These are phyloP conservation scores for Pangasianodon gigas DNA, from an alignment of 2,113 vertebrate species.

Conservation along the genomic window DNA sequence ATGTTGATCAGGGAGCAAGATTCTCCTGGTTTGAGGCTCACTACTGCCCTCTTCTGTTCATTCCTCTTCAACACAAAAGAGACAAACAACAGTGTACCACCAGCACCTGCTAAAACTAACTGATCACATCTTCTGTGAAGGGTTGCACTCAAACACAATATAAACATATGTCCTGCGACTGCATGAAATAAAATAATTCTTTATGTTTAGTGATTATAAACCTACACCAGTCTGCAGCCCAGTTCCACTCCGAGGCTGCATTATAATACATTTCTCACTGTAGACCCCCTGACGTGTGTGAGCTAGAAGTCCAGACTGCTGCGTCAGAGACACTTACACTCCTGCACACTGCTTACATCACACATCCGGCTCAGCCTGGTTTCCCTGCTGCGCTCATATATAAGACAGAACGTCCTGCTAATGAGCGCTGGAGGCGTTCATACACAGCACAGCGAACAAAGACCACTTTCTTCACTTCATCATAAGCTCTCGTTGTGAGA, in stretches of 20 bases:
- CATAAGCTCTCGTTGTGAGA: slow-evolving; percentile 23
- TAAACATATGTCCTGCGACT: not conserved
- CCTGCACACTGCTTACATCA: not conserved
- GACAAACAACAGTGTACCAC: not conserved
- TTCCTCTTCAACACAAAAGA: not conserved
- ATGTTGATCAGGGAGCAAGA: not conserved
- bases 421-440: not conserved
- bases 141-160: not conserved
- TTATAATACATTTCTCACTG: not conserved
- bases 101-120: not conserved
- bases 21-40: not conserved
- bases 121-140: not conserved
- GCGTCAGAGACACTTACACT: not conserved
- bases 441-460: slow-evolving; percentile 7
- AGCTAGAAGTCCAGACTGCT: not conserved
- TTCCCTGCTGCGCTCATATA: not conserved
- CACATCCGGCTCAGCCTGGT: not conserved
- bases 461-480: slow-evolving; percentile 17
- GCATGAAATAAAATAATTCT: not conserved
- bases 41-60: slow-evolving; percentile 13
- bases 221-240: not conserved
- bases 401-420: not conserved
- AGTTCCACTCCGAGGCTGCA: not conserved
- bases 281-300: not conserved
- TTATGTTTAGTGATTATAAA: not conserved